Conservation (phyloP, 2,113 vertebrate species). For the Pseudopipra pipra region DNA sequence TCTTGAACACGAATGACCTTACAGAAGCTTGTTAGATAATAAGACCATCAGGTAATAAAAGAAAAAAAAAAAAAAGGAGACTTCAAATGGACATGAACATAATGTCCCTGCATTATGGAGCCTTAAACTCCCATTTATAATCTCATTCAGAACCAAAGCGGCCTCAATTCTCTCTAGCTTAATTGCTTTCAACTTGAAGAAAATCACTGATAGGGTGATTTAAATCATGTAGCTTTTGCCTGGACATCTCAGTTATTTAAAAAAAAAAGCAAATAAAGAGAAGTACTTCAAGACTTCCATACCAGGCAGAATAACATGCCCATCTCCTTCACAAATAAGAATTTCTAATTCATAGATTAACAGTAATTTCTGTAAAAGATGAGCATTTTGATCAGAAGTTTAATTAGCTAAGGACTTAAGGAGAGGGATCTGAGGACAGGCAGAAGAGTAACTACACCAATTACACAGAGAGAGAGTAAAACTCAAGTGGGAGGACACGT, state of each 20-base stretch:
- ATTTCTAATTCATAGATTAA: neutral
- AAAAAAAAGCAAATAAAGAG: neutral
- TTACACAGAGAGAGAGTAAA: neutral
- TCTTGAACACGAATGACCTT: constrained; percentile 16
- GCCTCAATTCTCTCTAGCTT: constrained; percentile 18
- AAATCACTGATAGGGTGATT: constrained; percentile 1
- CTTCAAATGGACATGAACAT: constrained; percentile 9
- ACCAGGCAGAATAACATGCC: neutral
- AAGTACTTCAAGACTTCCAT: neutral
- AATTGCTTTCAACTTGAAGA: constrained; percentile 52
- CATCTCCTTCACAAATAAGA: neutral
- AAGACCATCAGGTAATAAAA: constrained; percentile 1
- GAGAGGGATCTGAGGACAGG: neutral
- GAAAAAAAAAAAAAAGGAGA: neutral
- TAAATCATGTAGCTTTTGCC: neutral
- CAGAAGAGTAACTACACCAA: neutral
- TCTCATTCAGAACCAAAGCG: constrained; percentile 30
- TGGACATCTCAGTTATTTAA: neutral
- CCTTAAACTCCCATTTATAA: constrained; percentile 33
- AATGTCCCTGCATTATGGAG: neutral
- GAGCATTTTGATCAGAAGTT: neutral
- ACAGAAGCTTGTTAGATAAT: constrained; percentile 5
- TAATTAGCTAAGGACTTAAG: neutral
- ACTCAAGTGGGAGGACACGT: neutral
- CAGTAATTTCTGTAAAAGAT: neutral